phyloP scores from a whole-genome alignment of 2,888 invertebrate genomes.

The Lordiphosa andalusiaca region DNA sequence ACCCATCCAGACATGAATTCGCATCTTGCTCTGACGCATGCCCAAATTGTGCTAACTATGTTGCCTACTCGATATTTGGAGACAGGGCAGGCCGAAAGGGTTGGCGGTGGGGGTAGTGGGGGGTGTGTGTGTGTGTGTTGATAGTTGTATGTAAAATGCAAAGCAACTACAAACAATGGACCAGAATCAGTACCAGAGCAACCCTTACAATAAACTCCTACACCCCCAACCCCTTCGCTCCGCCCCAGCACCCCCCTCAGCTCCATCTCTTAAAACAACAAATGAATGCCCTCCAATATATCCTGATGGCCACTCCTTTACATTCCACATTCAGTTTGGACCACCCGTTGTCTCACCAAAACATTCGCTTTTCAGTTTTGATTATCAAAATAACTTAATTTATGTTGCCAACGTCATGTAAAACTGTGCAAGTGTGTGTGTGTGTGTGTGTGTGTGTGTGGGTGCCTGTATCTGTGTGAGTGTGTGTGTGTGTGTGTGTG shows the following conservation, averaged over 20 bases:
- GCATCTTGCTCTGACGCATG: slow-evolving; percentile 62
- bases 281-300: slow-evolving; percentile 47
- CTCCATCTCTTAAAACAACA: slow-evolving; percentile 51
- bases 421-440: slow-evolving; percentile 1
- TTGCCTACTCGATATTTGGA: slow-evolving; percentile 31
- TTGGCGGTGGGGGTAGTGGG: background rate
- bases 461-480: background rate
- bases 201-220: slow-evolving; percentile 45
- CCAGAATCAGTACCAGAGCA: slow-evolving; percentile 32
- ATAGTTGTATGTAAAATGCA: slow-evolving; percentile 28
- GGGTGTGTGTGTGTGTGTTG: slow-evolving; percentile 6
- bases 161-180: slow-evolving; percentile 58
- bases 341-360: slow-evolving; percentile 39
- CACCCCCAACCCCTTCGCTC: no score
- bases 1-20: slow-evolving; percentile 12
- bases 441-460: background rate
- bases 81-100: background rate
- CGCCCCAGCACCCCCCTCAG: no score
- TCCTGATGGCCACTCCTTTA: background rate
- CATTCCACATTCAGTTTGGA: slow-evolving; percentile 5
- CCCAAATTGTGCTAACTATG: slow-evolving; percentile 72
- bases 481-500: background rate
- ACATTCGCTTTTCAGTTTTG: slow-evolving; percentile 67
- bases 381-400: slow-evolving; percentile 71
- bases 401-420: slow-evolving; percentile 39